Evolutionary conservation across 2,797 vertebrate genomes (phyloP).

Genomic region (Sciurus carolinensis): DNA sequence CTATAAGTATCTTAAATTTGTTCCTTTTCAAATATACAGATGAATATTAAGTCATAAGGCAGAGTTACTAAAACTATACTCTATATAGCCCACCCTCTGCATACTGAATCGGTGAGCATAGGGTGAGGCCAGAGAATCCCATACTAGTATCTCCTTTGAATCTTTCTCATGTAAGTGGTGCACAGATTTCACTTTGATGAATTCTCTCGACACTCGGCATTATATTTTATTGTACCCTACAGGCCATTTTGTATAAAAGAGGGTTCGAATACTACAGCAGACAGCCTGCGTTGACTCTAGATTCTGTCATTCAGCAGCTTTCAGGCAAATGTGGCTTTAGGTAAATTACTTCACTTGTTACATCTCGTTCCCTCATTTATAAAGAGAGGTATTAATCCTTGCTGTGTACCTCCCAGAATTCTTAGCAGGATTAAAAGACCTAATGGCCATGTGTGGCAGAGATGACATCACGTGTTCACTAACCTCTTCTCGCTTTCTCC

Average conservation of each 20-base stretch:
- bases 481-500: background rate
- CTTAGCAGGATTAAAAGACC: background rate
- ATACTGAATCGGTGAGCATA: conserved; percentile 6
- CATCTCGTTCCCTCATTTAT: conserved; percentile 19
- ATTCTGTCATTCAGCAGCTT: background rate
- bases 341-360: background rate
- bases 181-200: background rate
- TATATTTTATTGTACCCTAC: background rate
- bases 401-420: background rate
- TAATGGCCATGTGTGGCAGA: background rate
- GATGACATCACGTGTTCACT: background rate
- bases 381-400: background rate
- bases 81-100: background rate
- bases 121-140: background rate
- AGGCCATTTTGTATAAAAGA: background rate
- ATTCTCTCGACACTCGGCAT: background rate
- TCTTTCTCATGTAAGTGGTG: background rate
- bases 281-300: background rate
- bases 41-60: conserved; percentile 32
- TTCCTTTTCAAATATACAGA: background rate
- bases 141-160: background rate
- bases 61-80: background rate
- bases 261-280: background rate
- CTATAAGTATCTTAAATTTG: conserved; percentile 43
- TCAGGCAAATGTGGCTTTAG: background rate